Conservation (phyloP, 2,888 invertebrate species). For the Sialis lutaria region DNA sequence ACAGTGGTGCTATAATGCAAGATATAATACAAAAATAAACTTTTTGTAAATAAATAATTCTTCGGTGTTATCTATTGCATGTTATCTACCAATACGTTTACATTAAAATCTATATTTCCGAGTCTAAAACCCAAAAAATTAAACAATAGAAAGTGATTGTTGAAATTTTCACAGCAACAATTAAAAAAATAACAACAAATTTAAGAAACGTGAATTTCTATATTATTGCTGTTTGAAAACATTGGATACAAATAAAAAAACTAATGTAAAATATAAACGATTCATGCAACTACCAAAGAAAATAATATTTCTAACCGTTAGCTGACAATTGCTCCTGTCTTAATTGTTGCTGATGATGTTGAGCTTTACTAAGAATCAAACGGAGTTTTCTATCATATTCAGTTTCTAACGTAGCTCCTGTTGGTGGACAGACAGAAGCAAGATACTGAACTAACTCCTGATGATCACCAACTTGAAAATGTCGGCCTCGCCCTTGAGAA, state of each 20-base stretch:
- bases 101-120: too few species aligned
- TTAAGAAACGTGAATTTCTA: too few species aligned
- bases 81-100: too few species aligned
- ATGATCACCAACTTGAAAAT: constrained; percentile 76
- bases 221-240: too few species aligned
- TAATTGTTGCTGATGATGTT: constrained; percentile 74
- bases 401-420: constrained; percentile 64
- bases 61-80: too few species aligned
- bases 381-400: constrained; percentile 77
- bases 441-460: constrained; percentile 65
- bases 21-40: too few species aligned
- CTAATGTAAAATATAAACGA: too few species aligned
- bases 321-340: constrained; percentile 44
- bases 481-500: constrained; percentile 82
- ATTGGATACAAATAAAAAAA: too few species aligned
- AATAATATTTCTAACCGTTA: constrained; percentile 18
- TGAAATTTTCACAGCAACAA: background rate
- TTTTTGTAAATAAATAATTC: too few species aligned
- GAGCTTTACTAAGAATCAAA: constrained; percentile 75
- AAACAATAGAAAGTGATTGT: background rate
- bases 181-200: background rate
- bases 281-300: too few species aligned
- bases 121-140: too few species aligned
- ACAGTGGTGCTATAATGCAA: too few species aligned
- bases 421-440: constrained; percentile 65